A percentile compares a stretch with the other conserved stretches of the same genome.
These are phyloP conservation scores for Drosophila nr. fundita DNA, from an alignment of 2,888 invertebrate genomes.

Conservation along the genomic window DNA sequence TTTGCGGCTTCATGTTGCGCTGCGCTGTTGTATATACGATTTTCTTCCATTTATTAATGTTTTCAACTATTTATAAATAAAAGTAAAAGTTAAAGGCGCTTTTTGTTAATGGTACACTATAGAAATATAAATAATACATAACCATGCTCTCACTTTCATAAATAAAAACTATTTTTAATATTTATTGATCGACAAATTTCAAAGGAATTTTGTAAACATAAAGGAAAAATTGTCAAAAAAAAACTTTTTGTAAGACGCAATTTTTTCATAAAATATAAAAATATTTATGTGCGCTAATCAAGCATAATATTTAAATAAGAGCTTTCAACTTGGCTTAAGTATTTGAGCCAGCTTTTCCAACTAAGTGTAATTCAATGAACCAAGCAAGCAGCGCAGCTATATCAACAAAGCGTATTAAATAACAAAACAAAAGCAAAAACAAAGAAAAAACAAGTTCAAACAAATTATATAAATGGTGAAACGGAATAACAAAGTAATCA, in stretches of 20 bases:
- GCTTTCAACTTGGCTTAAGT: neutral
- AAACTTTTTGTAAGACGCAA: neutral
- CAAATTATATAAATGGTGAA: slow-evolving; percentile 53
- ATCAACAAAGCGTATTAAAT: slow-evolving; percentile 19
- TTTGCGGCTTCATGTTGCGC: neutral
- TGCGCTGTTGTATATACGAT: neutral
- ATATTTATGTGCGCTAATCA: neutral
- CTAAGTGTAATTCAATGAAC: slow-evolving; percentile 4
- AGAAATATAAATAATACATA: neutral
- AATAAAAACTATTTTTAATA: neutral
- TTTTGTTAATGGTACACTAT: neutral
- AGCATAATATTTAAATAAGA: neutral
- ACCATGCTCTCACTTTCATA: neutral
- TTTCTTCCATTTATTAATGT: neutral
- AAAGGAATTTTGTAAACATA: neutral
- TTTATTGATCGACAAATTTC: neutral
- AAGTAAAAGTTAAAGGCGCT: neutral
- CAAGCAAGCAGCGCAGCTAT: slow-evolving; percentile 3
- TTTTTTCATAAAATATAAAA: neutral
- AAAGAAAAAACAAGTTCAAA: slow-evolving; percentile 24
- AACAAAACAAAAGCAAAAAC: slow-evolving; percentile 13
- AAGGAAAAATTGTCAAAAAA: neutral
- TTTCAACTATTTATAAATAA: neutral
- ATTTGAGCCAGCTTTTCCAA: neutral
- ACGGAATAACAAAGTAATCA: slow-evolving; percentile 33